A percentile compares a stretch with the other conserved stretches of the same genome.
Conservation (phyloP, 2,113 vertebrate genomes). For the Leucopternis melanops region DNA sequence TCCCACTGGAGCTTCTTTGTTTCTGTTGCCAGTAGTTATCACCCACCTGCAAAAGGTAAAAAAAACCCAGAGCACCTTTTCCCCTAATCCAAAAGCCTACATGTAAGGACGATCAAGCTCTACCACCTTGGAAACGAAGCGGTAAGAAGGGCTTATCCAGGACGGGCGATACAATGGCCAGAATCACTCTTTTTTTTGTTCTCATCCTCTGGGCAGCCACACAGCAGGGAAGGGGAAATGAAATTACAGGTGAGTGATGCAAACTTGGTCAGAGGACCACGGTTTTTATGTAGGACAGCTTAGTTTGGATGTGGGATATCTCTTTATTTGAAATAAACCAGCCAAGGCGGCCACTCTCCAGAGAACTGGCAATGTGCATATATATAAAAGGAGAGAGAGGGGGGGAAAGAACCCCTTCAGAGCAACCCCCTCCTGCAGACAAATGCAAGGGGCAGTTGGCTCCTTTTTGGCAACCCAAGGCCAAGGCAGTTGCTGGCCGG, state of each 20-base stretch:
- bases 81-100: not conserved
- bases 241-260: slow-evolving; percentile 51
- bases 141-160: not conserved
- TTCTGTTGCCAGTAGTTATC: not conserved
- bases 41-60: not conserved
- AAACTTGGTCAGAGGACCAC: not conserved
- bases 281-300: not conserved
- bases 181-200: not conserved
- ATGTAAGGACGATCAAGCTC: not conserved
- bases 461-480: not conserved
- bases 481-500: not conserved
- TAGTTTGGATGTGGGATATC: not conserved
- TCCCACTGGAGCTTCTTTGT: slow-evolving; percentile 4
- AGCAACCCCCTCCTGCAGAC: not conserved
- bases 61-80: not conserved
- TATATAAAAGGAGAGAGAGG: not conserved
- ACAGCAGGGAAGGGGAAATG: not conserved
- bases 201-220: slow-evolving; percentile 7
- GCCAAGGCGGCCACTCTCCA: not conserved
- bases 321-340: not conserved
- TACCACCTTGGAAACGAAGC: not conserved
- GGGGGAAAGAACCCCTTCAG: not conserved
- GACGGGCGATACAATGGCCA: not conserved
- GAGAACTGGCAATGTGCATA: not conserved
- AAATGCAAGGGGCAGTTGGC: not conserved